Percentiles rank a stretch among this genome's conserved stretches.
phyloP scores from a whole-genome alignment of 2,888 invertebrate species.

The Thera obeliscata region DNA sequence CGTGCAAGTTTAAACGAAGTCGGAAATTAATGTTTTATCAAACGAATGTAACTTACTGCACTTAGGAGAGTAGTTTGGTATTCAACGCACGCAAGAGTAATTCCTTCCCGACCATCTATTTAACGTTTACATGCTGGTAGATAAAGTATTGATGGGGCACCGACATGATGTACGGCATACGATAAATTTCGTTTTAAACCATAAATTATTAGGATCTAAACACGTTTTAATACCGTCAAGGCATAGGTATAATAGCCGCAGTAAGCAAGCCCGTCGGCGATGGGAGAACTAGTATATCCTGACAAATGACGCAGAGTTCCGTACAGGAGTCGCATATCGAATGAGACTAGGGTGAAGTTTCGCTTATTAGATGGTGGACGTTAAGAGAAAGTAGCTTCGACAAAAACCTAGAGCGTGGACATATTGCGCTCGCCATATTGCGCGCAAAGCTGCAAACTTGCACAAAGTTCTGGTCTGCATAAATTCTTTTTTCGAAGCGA shows the following conservation, averaged over 20 bases:
- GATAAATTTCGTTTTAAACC: slow-evolving; percentile 39
- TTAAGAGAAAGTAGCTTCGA: slow-evolving; percentile 77
- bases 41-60: slow-evolving; percentile 47
- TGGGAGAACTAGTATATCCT: slow-evolving; percentile 48
- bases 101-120: slow-evolving; percentile 55
- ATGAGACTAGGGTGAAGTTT: slow-evolving; percentile 77
- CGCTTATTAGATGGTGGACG: slow-evolving; percentile 79
- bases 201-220: slow-evolving; percentile 32
- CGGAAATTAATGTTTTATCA: slow-evolving; percentile 53
- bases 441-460: slow-evolving; percentile 71
- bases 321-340: slow-evolving; percentile 77
- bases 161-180: slow-evolving; percentile 29
- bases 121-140: slow-evolving; percentile 53
- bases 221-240: slow-evolving; percentile 38
- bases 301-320: slow-evolving; percentile 67
- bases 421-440: slow-evolving; percentile 77
- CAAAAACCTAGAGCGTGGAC: slow-evolving; percentile 76
- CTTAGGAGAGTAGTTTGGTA: slow-evolving; percentile 49
- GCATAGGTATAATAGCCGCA: slow-evolving; percentile 36
- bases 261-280: slow-evolving; percentile 37
- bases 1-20: slow-evolving; percentile 43
- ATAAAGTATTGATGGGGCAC: slow-evolving; percentile 38
- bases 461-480: slow-evolving; percentile 71
- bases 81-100: slow-evolving; percentile 58
- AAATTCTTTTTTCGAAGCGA: slow-evolving; percentile 59